These are phyloP conservation scores for Hylaea fasciaria DNA, from an alignment of 2,888 invertebrate genomes.

Conservation along the genomic window DNA sequence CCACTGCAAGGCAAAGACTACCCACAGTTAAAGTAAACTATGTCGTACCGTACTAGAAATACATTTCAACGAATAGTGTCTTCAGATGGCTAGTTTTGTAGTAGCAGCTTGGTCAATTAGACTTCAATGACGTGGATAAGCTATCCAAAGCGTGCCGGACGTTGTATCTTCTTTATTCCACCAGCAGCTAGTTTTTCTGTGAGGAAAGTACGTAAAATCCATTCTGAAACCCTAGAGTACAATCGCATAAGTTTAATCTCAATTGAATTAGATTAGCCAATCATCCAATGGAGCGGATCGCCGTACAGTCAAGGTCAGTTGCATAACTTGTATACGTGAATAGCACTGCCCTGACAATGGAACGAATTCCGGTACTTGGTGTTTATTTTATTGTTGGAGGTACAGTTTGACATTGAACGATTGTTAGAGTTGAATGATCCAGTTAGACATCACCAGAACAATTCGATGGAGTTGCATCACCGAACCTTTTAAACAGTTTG, in stretches of 20 bases:
- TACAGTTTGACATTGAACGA: not conserved
- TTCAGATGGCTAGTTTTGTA: no score
- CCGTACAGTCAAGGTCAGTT: constrained; percentile 33
- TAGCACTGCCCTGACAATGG: constrained; percentile 21
- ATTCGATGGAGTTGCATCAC: no score
- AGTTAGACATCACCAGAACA: not conserved
- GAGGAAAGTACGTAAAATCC: not conserved
- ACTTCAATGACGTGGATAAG: no score
- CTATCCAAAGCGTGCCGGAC: no score
- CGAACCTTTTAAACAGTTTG: no score
- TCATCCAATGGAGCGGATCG: constrained; percentile 30
- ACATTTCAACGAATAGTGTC: no score
- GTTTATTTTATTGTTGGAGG: constrained; percentile 8
- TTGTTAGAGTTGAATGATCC: not conserved
- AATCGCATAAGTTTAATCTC: constrained; percentile 23
- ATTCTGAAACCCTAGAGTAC: constrained; percentile 8
- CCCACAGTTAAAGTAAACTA: no score
- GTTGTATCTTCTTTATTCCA: no score
- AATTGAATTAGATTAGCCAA: constrained; percentile 35
- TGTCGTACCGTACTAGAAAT: no score
- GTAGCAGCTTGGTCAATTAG: no score
- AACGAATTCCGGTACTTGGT: constrained; percentile 17
- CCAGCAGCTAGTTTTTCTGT: no score
- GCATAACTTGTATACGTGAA: constrained; percentile 25
- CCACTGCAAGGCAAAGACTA: no score